Percentiles rank a stretch among this genome's conserved stretches.
Evolutionary conservation across 2,113 vertebrate genomes (phyloP).

Genomic region (Gracilinanus agilis): DNA sequence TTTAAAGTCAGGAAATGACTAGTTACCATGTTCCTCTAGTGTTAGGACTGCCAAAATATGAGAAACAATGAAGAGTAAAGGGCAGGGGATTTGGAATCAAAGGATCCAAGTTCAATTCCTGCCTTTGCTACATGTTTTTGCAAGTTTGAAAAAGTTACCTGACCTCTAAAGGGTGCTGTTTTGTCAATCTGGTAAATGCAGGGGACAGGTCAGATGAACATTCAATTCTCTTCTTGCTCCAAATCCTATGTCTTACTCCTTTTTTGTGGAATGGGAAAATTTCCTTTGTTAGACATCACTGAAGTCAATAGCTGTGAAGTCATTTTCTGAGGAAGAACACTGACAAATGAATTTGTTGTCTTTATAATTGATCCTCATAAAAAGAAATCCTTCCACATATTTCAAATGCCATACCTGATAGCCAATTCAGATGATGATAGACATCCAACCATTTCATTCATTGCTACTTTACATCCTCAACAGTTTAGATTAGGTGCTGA

Average conservation of each 20-base stretch:
- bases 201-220: too few species aligned
- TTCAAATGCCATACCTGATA: too few species aligned
- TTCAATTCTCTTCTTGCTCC: too few species aligned
- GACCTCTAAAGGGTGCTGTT: not conserved
- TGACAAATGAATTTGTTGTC: constrained; percentile 19
- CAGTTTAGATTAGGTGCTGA: constrained; percentile 6
- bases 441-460: constrained; percentile 7
- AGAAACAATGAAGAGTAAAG: not conserved
- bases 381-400: too few species aligned
- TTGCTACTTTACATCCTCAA: constrained; percentile 41
- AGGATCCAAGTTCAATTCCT: not conserved
- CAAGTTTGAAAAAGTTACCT: not conserved
- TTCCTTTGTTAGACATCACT: too few species aligned
- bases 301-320: too few species aligned
- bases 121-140: not conserved
- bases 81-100: not conserved
- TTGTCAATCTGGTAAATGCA: not conserved
- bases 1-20: not conserved
- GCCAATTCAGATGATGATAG: too few species aligned
- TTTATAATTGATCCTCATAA: constrained; percentile 23
- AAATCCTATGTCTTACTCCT: too few species aligned
- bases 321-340: constrained; percentile 2
- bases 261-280: too few species aligned
- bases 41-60: not conserved
- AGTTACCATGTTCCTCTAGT: not conserved